Base-by-base conservation (phyloP, 2,888 invertebrate species). In the Drosophila hamatofila region DNA sequence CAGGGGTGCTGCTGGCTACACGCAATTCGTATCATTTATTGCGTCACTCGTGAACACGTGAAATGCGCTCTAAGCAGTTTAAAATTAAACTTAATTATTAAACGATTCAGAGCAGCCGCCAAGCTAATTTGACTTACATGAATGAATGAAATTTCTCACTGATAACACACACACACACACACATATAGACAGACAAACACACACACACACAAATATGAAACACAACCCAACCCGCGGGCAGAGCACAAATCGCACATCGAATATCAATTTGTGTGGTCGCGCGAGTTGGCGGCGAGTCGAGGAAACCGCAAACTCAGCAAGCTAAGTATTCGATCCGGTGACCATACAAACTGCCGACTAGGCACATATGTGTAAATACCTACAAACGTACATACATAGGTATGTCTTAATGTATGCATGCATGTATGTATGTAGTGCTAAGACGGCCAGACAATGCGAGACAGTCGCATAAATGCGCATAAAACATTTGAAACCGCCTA, bases 91-190 rank as follows among this genome's bases (percentile, higher is more conserved):
- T 72, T 78, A 84, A 75, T 83, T 84, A 72, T 65, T 68, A 65
- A 83, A 67, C 79, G 58, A 72, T 61, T 72, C 72, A 30, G 54
- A 70, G 11, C 58, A 51, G 54, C 58, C 54, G 33, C 74, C 51
- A 72, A 81, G 69, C 73, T 70, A 70, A 77, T 82, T 82, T 72
- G 80, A 83, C 83, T 83, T 88, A 83, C 83, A 83, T 88, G 83
- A 83, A 83, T 83, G 83, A 83, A 83, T 83, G 77, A 82, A 85
- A 80, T 67, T 70, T 39, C 67, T 48, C 60, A 71, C 78, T 87
- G 86, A 83, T 88, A 88, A 82, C 46, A 58, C 48, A 48, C 30
- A 59, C 25, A 75, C 55, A 66, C 6, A 7, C 49, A 23, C 18
- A 75, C 54, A 61, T 3, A 9, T 48, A 21, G 16, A 57, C 51